phyloP scores from a whole-genome alignment of 2,888 invertebrate species.

The Bhutanitis thaidina region DNA sequence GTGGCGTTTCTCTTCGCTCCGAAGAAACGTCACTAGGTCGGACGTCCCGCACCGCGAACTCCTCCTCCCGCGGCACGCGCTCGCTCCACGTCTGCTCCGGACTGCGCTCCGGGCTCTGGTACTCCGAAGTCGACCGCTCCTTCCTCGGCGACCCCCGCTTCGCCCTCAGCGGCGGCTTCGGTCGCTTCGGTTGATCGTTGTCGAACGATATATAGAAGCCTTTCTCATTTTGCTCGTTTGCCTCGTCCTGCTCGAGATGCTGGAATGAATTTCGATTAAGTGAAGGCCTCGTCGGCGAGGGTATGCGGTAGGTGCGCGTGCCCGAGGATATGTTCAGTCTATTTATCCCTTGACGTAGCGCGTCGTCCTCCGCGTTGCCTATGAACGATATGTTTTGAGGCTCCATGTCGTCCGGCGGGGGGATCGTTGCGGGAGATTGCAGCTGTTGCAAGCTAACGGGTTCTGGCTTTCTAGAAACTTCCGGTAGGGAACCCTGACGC shows the following conservation, averaged over 20 bases:
- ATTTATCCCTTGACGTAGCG: constrained; percentile 83
- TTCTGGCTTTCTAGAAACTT: constrained; percentile 42
- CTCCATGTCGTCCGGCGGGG: constrained; percentile 92
- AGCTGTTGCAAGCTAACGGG: constrained; percentile 77
- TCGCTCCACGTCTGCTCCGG: constrained; percentile 38
- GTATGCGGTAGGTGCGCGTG: constrained; percentile 92
- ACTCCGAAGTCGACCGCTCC: constrained; percentile 64
- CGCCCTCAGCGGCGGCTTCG: constrained; percentile 91
- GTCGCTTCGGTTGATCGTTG: constrained; percentile 91
- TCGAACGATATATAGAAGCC: constrained; percentile 97
- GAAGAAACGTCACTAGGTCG: constrained; percentile 20
- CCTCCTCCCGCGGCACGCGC: constrained; percentile 20
- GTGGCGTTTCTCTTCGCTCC: constrained; percentile 41
- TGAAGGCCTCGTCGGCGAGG: constrained; percentile 90
- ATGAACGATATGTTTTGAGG: constrained; percentile 96
- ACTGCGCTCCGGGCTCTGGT: constrained; percentile 51
- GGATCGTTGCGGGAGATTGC: constrained; percentile 82
- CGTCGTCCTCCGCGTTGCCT: constrained; percentile 83
- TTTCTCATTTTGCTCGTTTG: constrained; percentile 82
- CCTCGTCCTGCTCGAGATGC: constrained; percentile 52
- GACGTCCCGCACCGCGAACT: constrained; percentile 21
- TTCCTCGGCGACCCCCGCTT: constrained; percentile 89
- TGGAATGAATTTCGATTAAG: constrained; percentile 86
- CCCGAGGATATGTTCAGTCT: constrained; percentile 92
- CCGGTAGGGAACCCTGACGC: constrained; percentile 75